Conservation (phyloP, 53 echinoderm and acorn worm species). For the Holothuria leucospilota region DNA sequence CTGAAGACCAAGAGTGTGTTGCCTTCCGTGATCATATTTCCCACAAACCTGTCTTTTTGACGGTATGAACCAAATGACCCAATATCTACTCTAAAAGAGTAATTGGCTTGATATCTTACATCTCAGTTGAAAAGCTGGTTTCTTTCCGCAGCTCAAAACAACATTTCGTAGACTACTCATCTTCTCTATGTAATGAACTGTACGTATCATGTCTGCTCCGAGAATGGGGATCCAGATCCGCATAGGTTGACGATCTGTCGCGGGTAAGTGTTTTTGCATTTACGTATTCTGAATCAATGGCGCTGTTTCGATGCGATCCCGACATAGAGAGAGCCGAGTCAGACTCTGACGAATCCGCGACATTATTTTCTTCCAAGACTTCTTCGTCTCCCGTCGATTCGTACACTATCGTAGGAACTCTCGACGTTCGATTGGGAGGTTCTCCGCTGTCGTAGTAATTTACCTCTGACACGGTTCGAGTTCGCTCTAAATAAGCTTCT, state of each 20-base stretch:
- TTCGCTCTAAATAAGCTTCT: slow-evolving; percentile 13
- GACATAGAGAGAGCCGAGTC: slow-evolving; percentile 27
- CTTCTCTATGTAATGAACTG: slow-evolving; percentile 56
- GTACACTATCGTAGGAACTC: slow-evolving; percentile 34
- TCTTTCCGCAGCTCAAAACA: no score
- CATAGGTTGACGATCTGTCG: slow-evolving; percentile 62
- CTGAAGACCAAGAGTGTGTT: no score
- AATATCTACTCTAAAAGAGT: no score
- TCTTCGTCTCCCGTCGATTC: slow-evolving; percentile 34
- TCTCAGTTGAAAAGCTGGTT: no score
- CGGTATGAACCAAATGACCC: no score
- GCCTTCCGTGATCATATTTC: no score
- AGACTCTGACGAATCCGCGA: not conserved
- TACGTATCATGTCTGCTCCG: slow-evolving; percentile 66
- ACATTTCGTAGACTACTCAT: not conserved
- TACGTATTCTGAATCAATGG: slow-evolving; percentile 60
- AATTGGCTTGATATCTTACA: no score
- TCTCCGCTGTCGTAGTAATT: slow-evolving; percentile 49
- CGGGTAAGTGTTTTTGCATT: slow-evolving; percentile 39
- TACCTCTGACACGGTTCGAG: slow-evolving; percentile 32
- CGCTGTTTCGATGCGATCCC: slow-evolving; percentile 44
- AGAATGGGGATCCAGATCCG: slow-evolving; percentile 69
- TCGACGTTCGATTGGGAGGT: not conserved
- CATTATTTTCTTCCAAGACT: not conserved
- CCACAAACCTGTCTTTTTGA: no score